A percentile compares a stretch with the other conserved stretches of the same genome.
Evolutionary conservation across 2,797 vertebrate genomes (phyloP).

Genomic region (Denticeps clupeoides): DNA sequence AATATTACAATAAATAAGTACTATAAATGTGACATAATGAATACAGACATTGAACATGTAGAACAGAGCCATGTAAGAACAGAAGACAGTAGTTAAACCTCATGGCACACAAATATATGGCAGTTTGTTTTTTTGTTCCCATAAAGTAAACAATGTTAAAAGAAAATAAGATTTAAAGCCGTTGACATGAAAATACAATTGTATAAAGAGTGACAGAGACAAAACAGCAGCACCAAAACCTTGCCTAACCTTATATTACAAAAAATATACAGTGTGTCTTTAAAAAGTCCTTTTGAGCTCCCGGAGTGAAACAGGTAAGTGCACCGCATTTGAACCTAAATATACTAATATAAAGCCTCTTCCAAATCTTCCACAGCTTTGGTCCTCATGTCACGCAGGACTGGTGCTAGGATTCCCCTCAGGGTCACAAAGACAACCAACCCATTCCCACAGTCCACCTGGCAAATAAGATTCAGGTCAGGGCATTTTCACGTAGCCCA

Average conservation of each 20-base stretch:
- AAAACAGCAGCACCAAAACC: conserved; percentile 22
- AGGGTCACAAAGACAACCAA: conserved; percentile 60
- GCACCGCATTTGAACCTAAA: conserved; percentile 9
- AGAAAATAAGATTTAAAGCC: conserved; percentile 23
- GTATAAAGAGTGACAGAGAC: conserved; percentile 7
- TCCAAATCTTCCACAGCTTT: conserved; percentile 44
- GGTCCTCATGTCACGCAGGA: conserved; percentile 66
- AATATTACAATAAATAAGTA: neutral
- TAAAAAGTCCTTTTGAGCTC: too few relatives aligned
- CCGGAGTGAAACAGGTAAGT: conserved; percentile 21
- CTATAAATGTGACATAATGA: conserved; percentile 21
- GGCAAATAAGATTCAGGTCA: neutral
- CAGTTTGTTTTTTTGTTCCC: conserved; percentile 36
- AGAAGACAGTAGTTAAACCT: conserved; percentile 19
- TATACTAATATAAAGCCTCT: conserved; percentile 37
- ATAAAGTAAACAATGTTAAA: conserved; percentile 12
- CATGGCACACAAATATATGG: conserved; percentile 50
- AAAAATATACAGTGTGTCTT: too few relatives aligned
- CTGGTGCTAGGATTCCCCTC: conserved; percentile 70
- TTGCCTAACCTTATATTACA: too few relatives aligned
- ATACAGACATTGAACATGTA: conserved; percentile 23
- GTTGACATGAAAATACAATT: conserved; percentile 19
- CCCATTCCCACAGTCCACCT: conserved; percentile 66
- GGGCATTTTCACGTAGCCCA: too few relatives aligned
- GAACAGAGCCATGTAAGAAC: conserved; percentile 19